Evolutionary conservation across 2,113 vertebrate species (phyloP), one percentile per base, ranked within the genome.

Genomic region (Puntigrus tetrazona): DNA sequence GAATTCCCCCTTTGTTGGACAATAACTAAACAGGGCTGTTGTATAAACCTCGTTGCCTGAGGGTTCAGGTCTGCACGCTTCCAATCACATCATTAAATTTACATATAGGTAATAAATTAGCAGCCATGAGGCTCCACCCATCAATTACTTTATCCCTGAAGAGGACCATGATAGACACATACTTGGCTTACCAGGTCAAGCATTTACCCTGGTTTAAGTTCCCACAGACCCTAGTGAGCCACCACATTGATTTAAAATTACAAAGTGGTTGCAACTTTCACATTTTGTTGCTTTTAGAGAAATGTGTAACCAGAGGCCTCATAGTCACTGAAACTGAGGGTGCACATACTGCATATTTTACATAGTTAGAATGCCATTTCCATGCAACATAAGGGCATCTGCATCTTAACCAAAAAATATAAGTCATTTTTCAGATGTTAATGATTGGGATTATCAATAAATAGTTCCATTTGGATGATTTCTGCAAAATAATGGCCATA

Each of bases 21-120:
- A 95, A 94, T 94, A 95, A 95, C 92, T 94, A 95, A 94, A 94
- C 93, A 92, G 88, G 93, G 90, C 91, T 91, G 91, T 91, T 91
- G 91, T 91, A 92, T 91, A 92, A 90, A 91, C 92, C 86, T 88
- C 85, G 0, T 93, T 92, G 94, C 94, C 93, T 91, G 70, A 90
- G 93, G 94, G 92, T 93, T 94, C 92, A 92, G 67, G 85, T 87
- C 87, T 92, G 91, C 89, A 63, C 92, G 90, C 84, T 89, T 84
- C 67, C 88, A 92, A 87, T 90, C 92, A 93, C 91, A 93, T 94
- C 92, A 93, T 94, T 92, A 80, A 22, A 80, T 80, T 80, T 65
- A 47, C 59, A 80, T 80, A 80, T 65, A 47, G 78, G 78, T 47
- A 65, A 67, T 67, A 80, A 80, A 95, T 94, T 93, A 94, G 93